Conservation (phyloP, 2,113 vertebrate genomes). For the Anolis sagrei region DNA sequence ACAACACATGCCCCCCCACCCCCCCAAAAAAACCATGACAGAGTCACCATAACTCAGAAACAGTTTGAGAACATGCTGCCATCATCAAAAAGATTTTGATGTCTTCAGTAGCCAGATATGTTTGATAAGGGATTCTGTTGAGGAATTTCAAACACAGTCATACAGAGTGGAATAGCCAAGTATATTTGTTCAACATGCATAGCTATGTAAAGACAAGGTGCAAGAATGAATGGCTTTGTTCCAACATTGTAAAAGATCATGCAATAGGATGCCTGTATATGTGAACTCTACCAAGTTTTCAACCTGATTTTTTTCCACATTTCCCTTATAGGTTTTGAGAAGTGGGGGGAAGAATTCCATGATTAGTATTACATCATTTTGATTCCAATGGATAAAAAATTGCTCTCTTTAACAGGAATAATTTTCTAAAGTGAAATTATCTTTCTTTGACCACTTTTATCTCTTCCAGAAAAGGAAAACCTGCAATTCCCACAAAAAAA, state of each 20-base stretch:
- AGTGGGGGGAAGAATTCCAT: background rate
- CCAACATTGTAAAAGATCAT: background rate
- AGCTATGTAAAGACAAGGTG: background rate
- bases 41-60: too few species aligned
- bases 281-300: background rate
- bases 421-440: rapidly evolving
- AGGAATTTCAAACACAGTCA: too few species aligned
- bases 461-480: background rate
- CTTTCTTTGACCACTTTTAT: background rate
- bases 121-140: too few species aligned
- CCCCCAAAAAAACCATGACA: too few species aligned
- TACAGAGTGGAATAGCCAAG: too few species aligned
- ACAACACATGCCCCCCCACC: too few species aligned
- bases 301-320: background rate
- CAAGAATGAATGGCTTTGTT: background rate
- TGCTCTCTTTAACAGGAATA: background rate
- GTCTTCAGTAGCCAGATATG: too few species aligned
- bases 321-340: background rate
- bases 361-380: background rate
- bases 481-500: too few species aligned
- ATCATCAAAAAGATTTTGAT: too few species aligned
- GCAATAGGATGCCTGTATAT: background rate
- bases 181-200: too few species aligned
- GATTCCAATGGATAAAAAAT: background rate
- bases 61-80: too few species aligned